Conservation (phyloP, 2,113 vertebrate species). For the Xiphorhynchus elegans region DNA sequence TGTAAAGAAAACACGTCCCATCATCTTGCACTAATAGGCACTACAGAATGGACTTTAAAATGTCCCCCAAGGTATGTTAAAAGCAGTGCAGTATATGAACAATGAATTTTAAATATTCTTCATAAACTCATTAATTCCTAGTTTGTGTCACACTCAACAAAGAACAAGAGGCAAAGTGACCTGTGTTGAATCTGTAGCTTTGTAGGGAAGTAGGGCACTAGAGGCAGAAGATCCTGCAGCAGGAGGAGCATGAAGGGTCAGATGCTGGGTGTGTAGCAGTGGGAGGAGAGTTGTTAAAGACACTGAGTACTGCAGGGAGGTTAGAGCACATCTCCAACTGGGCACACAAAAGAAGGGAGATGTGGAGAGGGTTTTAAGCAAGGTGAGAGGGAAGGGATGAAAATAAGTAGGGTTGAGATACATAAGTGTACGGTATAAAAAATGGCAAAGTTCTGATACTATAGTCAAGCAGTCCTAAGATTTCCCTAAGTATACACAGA, state of each 20-base stretch:
- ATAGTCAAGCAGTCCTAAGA: not conserved
- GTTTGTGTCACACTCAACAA: not conserved
- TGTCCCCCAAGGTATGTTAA: not conserved
- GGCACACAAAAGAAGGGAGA: not conserved
- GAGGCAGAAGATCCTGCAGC: not conserved
- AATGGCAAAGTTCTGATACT: not conserved
- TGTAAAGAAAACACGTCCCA: not conserved
- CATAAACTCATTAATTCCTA: not conserved
- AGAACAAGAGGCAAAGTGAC: not conserved
- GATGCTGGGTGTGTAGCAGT: not conserved
- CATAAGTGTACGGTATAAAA: rapidly evolving
- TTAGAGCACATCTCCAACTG: not conserved
- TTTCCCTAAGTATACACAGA: not conserved
- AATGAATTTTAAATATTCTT: not conserved
- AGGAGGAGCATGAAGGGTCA: not conserved
- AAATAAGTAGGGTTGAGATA: not conserved
- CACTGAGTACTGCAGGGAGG: not conserved
- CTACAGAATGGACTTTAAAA: not conserved
- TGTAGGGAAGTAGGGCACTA: not conserved
- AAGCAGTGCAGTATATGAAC: not conserved
- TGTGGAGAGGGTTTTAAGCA: not conserved
- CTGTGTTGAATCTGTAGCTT: not conserved
- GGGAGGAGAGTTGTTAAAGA: not conserved
- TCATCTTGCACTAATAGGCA: not conserved
- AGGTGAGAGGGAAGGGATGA: not conserved